Evolutionary conservation across 2,888 invertebrate species (phyloP).

Genomic region (Coenonympha arcania): DNA sequence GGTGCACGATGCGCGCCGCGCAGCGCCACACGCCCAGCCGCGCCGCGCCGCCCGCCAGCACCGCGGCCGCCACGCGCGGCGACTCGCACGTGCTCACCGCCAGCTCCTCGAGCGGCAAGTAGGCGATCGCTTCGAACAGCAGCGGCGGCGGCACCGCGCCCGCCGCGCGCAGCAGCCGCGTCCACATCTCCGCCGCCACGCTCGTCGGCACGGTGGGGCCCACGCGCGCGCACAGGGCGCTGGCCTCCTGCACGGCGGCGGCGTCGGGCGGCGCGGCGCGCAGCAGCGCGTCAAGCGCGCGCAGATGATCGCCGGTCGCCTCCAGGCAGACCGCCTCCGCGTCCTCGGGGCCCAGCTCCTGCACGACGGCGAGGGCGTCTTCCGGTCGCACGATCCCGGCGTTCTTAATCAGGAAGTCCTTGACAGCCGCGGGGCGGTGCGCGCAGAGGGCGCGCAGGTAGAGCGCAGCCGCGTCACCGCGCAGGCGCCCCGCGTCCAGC

Average conservation of each 20-base stretch:
- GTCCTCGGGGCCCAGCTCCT: constrained; percentile 41
- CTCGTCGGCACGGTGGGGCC: constrained; percentile 43
- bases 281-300: constrained; percentile 51
- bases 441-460: constrained; percentile 51
- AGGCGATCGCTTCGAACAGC: constrained; percentile 50
- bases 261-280: constrained; percentile 34
- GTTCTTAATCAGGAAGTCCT: constrained; percentile 45
- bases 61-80: constrained; percentile 39
- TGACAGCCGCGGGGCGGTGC: constrained; percentile 40
- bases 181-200: constrained; percentile 45
- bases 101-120: constrained; percentile 48
- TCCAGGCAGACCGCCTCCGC: constrained; percentile 61
- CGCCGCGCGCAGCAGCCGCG: constrained; percentile 40
- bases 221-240: constrained; percentile 48
- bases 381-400: constrained; percentile 57
- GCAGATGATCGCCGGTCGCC: constrained; percentile 54
- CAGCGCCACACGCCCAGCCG: constrained; percentile 38
- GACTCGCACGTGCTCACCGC: constrained; percentile 38
- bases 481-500: constrained; percentile 42
- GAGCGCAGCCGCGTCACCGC: constrained; percentile 45
- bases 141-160: constrained; percentile 42
- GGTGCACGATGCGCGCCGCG: constrained; percentile 37
- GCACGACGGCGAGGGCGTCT: constrained; percentile 51
- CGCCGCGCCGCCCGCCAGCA: constrained; percentile 35
- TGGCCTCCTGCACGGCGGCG: constrained; percentile 39